Evolutionary conservation across 2,113 vertebrate species (phyloP), one percentile per base, ranked within the genome.

Genomic region (Rhizomys pruinosus): DNA sequence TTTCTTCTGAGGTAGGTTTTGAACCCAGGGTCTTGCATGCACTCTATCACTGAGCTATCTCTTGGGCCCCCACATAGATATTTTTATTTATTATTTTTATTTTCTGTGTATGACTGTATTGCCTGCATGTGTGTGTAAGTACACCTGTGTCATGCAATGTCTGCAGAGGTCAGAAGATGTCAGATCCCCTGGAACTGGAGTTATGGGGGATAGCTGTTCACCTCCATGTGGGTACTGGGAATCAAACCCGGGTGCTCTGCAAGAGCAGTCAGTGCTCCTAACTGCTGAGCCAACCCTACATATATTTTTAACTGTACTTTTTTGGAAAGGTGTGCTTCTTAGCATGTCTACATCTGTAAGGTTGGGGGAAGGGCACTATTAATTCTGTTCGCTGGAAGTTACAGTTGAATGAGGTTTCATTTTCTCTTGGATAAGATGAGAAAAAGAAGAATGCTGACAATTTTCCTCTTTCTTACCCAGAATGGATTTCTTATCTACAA

Each of bases 401-500:
- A 23, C 11, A 25, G n/a, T 47, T 37, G n/a, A 4, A 17, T 32
- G 27, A 61, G 16, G 22, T 55, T 87, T 68, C 13, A 34, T 34
- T 17, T 63, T 63, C 39, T 85, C 39, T 85, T 44, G 12, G 17
- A 64, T 44, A 63, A 72, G 55, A 89, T 32, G 22, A 74, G n/a
- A 37, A 11, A 71, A 37, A 82, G 42, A 89, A 29, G 32, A 66
- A 69, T 55, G 42, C 12, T 15, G 66, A 57, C 7, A 0, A 0
- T 64, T 84, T 87, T 63, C 64, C 44, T 94, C 66, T 61, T 92
- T 17, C 27, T 81, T 44, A 69, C 29, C 10, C 34, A 84, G 76
- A 66, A 71, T 81, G 44, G 66, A 63, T 73, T 69, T 74, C 29
- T 94, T 95, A 71, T 59, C 47, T 25, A 47, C 34, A 71, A 74